phyloP scores from a whole-genome alignment of 2,888 invertebrate genomes.

The Phragmatobia fuliginosa region DNA sequence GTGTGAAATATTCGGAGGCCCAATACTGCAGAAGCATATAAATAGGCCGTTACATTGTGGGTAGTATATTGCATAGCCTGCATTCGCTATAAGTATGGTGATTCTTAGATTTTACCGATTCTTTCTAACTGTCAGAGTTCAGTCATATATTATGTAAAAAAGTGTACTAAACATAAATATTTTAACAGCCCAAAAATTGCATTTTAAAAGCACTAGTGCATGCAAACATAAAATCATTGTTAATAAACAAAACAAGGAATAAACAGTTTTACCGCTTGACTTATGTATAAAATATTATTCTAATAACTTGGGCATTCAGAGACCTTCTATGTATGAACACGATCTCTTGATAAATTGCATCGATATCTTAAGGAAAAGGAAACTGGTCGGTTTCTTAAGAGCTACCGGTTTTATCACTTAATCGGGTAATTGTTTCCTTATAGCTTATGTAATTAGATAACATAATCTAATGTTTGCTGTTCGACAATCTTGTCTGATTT shows the following conservation, averaged over 20 bases:
- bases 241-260: not conserved
- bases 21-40: too few relatives aligned
- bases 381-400: not conserved
- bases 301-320: not conserved
- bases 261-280: not conserved
- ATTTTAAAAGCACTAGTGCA: too few relatives aligned
- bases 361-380: slow-evolving; percentile 1
- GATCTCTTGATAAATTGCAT: not conserved
- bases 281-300: not conserved
- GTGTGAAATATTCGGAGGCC: too few relatives aligned
- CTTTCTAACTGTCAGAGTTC: too few relatives aligned
- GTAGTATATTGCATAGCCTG: too few relatives aligned
- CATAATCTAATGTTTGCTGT: not conserved
- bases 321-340: not conserved
- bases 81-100: too few relatives aligned
- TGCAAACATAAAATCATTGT: too few relatives aligned
- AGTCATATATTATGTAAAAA: too few relatives aligned
- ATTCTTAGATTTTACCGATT: too few relatives aligned
- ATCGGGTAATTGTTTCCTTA: not conserved
- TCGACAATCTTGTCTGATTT: not conserved
- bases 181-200: too few relatives aligned
- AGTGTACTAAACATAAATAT: too few relatives aligned
- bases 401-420: not conserved
- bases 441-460: not conserved
- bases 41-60: too few relatives aligned